phyloP scores from a whole-genome alignment of 2,888 invertebrate species.

The Drosophila subquinaria region DNA sequence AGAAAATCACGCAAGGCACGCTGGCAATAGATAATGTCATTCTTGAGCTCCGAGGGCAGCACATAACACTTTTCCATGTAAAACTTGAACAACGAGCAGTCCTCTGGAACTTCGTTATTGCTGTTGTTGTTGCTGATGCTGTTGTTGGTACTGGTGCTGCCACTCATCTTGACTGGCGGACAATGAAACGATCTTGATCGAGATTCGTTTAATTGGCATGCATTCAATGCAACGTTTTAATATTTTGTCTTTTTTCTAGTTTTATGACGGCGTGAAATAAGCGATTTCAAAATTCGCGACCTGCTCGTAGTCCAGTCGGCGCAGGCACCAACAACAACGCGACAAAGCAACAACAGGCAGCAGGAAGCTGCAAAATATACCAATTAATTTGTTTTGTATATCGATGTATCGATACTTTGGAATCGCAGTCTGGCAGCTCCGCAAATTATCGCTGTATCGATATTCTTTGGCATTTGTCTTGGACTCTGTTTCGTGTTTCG shows the following conservation, averaged over 20 bases:
- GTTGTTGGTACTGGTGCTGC: conserved; percentile 15
- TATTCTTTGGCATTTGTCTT: conserved; percentile 40
- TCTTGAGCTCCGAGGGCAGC: conserved; percentile 82
- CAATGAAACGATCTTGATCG: conserved; percentile 27
- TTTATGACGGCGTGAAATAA: conserved; percentile 24
- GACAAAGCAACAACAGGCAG: conserved; percentile 60
- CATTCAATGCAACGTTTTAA: conserved; percentile 3
- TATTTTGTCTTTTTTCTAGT: conserved; percentile 3
- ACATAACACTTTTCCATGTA: conserved; percentile 79
- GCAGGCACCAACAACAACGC: conserved; percentile 55
- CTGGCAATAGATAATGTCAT: conserved; percentile 85
- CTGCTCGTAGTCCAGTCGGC: conserved; percentile 46
- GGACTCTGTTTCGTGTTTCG: conserved; percentile 57
- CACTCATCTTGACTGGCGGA: conserved; percentile 46
- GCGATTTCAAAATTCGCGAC: conserved; percentile 59
- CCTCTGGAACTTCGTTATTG: conserved; percentile 33
- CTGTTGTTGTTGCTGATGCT: conserved; percentile 17
- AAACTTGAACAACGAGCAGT: conserved; percentile 58
- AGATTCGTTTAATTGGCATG: conserved; percentile 25
- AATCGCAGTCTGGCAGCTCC: conserved; percentile 23
- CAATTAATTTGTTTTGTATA: conserved; percentile 30
- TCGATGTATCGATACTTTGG: conserved; percentile 42
- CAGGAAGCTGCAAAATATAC: conserved; percentile 59
- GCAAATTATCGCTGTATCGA: conserved; percentile 40
- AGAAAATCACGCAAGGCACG: conserved; percentile 82